These are phyloP conservation scores for Agrochola circellaris DNA, from an alignment of 2,888 invertebrate genomes.

Conservation along the genomic window DNA sequence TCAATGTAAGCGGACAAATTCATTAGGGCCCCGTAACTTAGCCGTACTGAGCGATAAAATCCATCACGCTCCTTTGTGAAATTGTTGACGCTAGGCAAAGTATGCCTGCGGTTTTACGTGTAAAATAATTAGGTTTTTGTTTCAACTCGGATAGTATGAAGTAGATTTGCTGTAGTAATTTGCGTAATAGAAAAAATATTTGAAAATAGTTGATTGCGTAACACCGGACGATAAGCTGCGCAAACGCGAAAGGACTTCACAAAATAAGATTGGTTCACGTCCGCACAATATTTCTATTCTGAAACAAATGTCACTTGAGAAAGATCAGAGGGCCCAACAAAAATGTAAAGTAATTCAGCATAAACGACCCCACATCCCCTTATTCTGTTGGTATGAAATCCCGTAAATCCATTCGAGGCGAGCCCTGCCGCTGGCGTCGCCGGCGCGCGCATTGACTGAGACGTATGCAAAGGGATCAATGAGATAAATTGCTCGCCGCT, in stretches of 20 bases:
- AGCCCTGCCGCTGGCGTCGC: slow-evolving; percentile 65
- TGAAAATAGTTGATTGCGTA: not conserved
- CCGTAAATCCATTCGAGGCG: slow-evolving; percentile 80
- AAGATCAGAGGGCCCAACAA: slow-evolving; percentile 74
- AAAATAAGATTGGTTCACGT: slow-evolving; percentile 65
- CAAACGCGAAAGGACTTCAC: slow-evolving; percentile 45
- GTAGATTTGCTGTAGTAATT: not conserved
- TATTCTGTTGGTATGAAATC: slow-evolving; percentile 77
- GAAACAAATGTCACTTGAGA: slow-evolving; percentile 70
- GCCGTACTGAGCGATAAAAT: slow-evolving; percentile 54
- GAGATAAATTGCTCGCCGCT: slow-evolving; percentile 86
- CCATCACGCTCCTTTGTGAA: slow-evolving; percentile 48
- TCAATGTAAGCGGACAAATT: slow-evolving; percentile 62
- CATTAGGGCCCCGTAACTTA: slow-evolving; percentile 52
- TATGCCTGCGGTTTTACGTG: slow-evolving; percentile 16
- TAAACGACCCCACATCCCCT: slow-evolving; percentile 77
- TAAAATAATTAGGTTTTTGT: slow-evolving; percentile 25
- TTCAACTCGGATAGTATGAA: not conserved
- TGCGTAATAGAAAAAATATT: not conserved
- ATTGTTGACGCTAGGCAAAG: slow-evolving; percentile 39
- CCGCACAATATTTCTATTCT: slow-evolving; percentile 66
- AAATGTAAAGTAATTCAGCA: slow-evolving; percentile 78
- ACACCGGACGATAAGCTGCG: slow-evolving; percentile 1
- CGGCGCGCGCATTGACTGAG: slow-evolving; percentile 84
- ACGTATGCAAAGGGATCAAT: slow-evolving; percentile 89